phyloP scores from a whole-genome alignment of 2,888 invertebrate genomes.

The Galeruca laticollis region DNA sequence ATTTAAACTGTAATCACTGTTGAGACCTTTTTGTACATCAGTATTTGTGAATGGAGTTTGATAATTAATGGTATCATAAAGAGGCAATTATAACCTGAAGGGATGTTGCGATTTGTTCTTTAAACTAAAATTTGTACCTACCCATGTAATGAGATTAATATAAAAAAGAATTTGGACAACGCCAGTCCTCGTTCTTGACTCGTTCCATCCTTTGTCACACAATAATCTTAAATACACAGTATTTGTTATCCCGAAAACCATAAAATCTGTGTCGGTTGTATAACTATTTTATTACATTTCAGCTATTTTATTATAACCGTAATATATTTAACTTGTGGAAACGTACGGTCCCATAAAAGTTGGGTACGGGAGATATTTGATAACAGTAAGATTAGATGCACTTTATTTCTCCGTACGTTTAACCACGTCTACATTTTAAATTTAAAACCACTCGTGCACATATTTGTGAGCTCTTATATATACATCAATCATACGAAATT shows the following conservation, averaged over 20 bases:
- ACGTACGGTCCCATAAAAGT: background rate
- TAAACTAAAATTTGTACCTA: too few species aligned
- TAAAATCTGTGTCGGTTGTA: background rate
- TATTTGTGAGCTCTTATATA: background rate
- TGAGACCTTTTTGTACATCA: too few species aligned
- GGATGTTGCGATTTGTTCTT: too few species aligned
- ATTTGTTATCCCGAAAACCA: background rate
- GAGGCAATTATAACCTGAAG: too few species aligned
- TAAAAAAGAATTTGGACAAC: too few species aligned
- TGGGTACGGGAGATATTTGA: background rate
- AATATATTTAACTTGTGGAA: background rate
- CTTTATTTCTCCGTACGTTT: background rate
- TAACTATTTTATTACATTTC: background rate
- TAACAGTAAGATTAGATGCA: background rate
- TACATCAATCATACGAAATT: background rate
- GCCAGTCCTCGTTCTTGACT: background rate
- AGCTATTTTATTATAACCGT: background rate
- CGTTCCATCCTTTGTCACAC: background rate
- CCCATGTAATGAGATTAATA: too few species aligned
- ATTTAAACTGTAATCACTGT: too few species aligned
- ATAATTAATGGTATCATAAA: too few species aligned
- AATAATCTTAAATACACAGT: background rate
- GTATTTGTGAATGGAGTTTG: too few species aligned
- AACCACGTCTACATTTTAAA: background rate
- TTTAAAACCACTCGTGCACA: conserved; percentile 2